phyloP scores from a whole-genome alignment of 2,113 vertebrate species.

The Irena cyanogastra region DNA sequence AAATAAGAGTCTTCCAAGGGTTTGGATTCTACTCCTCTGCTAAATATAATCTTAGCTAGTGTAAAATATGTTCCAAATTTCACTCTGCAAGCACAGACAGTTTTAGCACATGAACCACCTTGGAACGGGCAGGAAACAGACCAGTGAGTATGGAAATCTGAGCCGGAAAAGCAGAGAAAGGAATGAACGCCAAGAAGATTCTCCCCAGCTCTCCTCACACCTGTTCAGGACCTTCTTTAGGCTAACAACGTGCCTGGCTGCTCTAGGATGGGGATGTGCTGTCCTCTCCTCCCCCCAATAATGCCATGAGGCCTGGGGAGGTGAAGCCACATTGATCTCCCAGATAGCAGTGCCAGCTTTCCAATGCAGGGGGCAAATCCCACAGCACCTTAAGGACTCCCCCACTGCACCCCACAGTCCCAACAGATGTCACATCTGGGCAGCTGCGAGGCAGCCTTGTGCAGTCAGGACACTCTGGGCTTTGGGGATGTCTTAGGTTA shows the following conservation, averaged over 20 bases:
- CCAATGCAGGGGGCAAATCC: accelerated
- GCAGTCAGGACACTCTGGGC: accelerated
- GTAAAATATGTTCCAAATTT: neutral
- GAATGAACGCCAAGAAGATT: neutral
- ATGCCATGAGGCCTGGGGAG: neutral
- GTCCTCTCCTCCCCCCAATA: neutral
- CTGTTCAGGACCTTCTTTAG: neutral
- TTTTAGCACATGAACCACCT: neutral
- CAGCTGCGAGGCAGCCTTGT: neutral
- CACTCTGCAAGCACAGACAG: neutral
- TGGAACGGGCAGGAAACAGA: neutral
- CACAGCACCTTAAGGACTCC: neutral
- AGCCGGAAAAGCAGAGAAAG: neutral
- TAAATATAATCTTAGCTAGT: neutral
- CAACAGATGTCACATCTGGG: accelerated
- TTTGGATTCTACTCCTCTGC: neutral
- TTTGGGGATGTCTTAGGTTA: neutral
- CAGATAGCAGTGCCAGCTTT: accelerated
- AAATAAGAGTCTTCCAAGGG: neutral
- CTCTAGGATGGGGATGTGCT: neutral
- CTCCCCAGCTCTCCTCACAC: neutral
- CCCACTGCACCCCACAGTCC: neutral
- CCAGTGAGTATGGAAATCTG: neutral
- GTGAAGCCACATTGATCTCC: neutral
- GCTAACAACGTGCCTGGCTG: neutral